Conservation (phyloP, 2,113 vertebrate genomes). For the Eurypyga helias region DNA sequence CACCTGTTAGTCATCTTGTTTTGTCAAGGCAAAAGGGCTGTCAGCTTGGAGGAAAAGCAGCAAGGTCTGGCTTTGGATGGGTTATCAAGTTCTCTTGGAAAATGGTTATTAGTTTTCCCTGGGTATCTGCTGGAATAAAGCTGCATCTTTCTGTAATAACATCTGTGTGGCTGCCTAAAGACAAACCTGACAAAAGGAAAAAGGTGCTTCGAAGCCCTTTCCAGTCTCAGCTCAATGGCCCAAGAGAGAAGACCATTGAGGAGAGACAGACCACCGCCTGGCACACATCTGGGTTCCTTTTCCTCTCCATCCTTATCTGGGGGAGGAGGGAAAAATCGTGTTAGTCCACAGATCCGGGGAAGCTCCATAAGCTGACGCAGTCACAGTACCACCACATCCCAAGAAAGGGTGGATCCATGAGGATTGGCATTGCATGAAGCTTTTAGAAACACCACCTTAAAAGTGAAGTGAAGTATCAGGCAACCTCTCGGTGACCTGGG, state of each 20-base stretch:
- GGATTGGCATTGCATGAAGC: fast-evolving
- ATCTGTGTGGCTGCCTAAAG: not conserved
- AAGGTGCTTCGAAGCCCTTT: not conserved
- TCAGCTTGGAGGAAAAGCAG: not conserved
- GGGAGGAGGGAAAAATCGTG: not conserved
- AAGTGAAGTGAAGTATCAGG: too few relatives aligned
- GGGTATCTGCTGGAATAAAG: not conserved
- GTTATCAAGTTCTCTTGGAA: not conserved
- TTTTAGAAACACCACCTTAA: not conserved
- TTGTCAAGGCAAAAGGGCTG: not conserved
- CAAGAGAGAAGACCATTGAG: too few relatives aligned
- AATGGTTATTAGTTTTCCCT: not conserved
- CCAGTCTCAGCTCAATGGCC: not conserved
- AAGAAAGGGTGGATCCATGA: fast-evolving
- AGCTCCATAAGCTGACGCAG: not conserved
- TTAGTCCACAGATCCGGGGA: not conserved
- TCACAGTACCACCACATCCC: fast-evolving
- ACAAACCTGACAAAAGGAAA: not conserved
- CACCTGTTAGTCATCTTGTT: not conserved
- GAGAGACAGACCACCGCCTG: fast-evolving
- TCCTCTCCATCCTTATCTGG: not conserved
- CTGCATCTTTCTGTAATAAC: not conserved
- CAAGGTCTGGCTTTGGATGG: not conserved
- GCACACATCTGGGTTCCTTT: not conserved
- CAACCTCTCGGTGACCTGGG: too few relatives aligned